These are phyloP conservation scores for Pionites leucogaster DNA, from an alignment of 2,113 vertebrate genomes.

Conservation along the genomic window DNA sequence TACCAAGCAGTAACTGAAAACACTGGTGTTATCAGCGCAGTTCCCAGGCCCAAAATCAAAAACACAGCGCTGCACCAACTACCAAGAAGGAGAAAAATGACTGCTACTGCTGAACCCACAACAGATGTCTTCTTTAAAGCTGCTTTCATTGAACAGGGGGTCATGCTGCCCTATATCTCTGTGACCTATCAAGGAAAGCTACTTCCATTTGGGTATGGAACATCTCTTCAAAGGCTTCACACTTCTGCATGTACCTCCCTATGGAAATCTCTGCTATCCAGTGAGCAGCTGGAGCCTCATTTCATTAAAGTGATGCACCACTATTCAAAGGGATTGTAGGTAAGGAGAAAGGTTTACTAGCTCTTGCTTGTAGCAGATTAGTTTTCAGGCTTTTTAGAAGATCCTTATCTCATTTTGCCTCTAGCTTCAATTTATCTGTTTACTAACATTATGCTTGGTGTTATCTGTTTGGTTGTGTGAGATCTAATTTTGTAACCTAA, in stretches of 20 bases:
- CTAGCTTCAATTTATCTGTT: not conserved
- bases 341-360: not conserved
- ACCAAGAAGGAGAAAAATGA: no score
- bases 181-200: not conserved
- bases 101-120: no score
- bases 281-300: not conserved
- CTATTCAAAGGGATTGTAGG: not conserved
- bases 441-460: not conserved
- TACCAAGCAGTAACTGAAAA: no score
- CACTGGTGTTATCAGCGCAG: no score
- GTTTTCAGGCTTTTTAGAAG: not conserved
- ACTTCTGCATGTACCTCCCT: not conserved
- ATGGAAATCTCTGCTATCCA: not conserved
- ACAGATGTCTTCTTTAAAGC: not conserved
- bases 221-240: not conserved
- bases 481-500: not conserved
- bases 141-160: not conserved
- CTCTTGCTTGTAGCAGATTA: not conserved
- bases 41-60: no score
- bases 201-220: not conserved
- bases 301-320: not conserved
- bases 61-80: no score
- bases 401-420: not conserved
- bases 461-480: not conserved
- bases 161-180: not conserved